Base-by-base conservation (phyloP, 2,113 vertebrate genomes). In the Corythaeola cristata region DNA sequence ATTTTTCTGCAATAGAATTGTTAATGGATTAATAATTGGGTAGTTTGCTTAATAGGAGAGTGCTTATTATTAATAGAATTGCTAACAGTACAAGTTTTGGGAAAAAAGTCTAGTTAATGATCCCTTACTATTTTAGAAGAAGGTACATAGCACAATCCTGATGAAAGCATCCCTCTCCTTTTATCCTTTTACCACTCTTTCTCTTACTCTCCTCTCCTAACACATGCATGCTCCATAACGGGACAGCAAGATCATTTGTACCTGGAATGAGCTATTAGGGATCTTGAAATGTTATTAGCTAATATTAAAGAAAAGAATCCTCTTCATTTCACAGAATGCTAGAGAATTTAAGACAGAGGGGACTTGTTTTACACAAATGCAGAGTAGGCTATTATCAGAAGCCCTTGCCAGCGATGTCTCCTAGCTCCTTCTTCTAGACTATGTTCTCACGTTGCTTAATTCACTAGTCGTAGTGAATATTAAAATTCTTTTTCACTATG, bases 21-120 rank as follows among this genome's bases (percentile, higher is more conserved):
- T 50, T 95, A 95, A 96, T 97, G 84, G 93, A 84, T 92, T 94
- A 67, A 78, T 93, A 93, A 96, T 47, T 94, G 71, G 77, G 55
- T 68, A 45, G 53, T 79, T 90, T 63, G 45, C 59, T 85, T 93
- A 78, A 96, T 17, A 85, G 85, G 9, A 90, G 33, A 50, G 28
- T 52, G 73, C 47, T 88, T 82, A 82, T 47, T 84, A 71, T 87
- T 86, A 88, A 88, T 35, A 92, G 88, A 90, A 86, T 76, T 90
- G 77, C 72, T 83, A 87, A 63, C 64, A 78, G 77, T 69, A 81
- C 30, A 32, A 27, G 71, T 21, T 49, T 88, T 89, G 56, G 71
- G 24, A 28, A 50, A 50, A 62, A 81, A 47, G 11, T 37, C 63
- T 85, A 68, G 77, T 58, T 88, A 92, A 93, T 69, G 85, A 90